Conservation (phyloP, 2,113 vertebrate species). For the Cyprinus carpio region DNA sequence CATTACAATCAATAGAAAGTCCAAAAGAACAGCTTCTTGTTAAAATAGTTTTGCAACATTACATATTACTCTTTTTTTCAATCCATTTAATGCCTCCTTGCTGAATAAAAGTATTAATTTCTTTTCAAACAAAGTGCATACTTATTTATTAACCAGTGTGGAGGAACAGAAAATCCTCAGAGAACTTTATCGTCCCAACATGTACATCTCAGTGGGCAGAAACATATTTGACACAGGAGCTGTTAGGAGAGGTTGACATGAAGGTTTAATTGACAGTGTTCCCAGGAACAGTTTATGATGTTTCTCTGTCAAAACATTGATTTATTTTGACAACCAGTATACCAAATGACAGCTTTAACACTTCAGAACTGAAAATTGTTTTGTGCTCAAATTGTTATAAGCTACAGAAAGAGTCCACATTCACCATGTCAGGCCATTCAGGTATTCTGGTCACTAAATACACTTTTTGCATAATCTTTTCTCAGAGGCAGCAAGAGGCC, state of each 20-base stretch:
- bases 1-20: too few species aligned
- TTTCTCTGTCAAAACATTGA: neutral
- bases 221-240: neutral
- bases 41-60: too few species aligned
- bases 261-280: conserved; percentile 27
- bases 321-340: conserved; percentile 3
- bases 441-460: neutral
- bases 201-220: neutral
- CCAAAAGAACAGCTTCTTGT: too few species aligned
- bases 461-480: neutral
- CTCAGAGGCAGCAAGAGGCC: neutral
- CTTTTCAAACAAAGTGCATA: too few species aligned
- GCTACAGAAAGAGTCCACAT: neutral
- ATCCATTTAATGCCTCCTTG: too few species aligned
- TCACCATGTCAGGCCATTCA: neutral
- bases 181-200: neutral
- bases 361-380: neutral
- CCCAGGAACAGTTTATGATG: neutral
- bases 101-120: too few species aligned
- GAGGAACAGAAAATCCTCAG: neutral
- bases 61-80: too few species aligned
- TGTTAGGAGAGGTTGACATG: neutral
- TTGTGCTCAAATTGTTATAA: neutral
- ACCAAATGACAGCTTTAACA: neutral
- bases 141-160: neutral